Base-by-base conservation (phyloP, 1,140 invertebrate species). In the Drosophila suzukii region DNA sequence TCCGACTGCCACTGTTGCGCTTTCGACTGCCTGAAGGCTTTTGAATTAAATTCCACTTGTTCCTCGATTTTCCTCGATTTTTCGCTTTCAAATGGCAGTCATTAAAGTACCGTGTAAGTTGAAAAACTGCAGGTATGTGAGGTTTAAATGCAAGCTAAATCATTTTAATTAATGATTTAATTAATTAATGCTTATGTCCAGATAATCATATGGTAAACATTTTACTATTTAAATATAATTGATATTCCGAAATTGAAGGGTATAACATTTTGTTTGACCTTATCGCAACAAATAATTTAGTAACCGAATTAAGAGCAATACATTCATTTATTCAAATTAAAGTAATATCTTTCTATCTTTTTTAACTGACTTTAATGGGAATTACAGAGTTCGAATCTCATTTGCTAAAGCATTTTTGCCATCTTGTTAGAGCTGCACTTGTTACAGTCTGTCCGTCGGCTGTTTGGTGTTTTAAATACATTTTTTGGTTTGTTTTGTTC, bases 21-120 rank as follows among this genome's bases (percentile, higher is more conserved):
- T 71, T 85, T 72, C 75, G 71, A 51, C 66, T 34, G 51, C 59
- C 63, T 58, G 56, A 38, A 61, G 62, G 55, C 67, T 80, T 83
- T 76, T 83, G 79, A 78, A 82, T 72, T 78, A 41, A 59, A 86
- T 77, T 82, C 53, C 36, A 61, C 53, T 58, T 58, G 71, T 41
- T 66, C 50, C 50, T 24, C 61, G 62, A 62, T 63, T 63, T 63
- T 63, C 60, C 65, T 68, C 60, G 38, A 68, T 46, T 57, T 46
- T 78, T 77, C 6, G 51, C 32, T 56, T 56, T 41, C 51, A 30
- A 30, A 17, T 12, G 51, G 17, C 67, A 71, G 65, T 71, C 68
- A 71, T 71, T 71, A 72, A 32, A 71, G 43, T 47, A 73, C 68
- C 56, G 4, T 36, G 41, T 7, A 4, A 34, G 15, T n/a, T n/a